Percentiles rank a stretch among this genome's conserved stretches.
Conservation (phyloP, 2,113 vertebrate species). For the Arvicanthis niloticus region DNA sequence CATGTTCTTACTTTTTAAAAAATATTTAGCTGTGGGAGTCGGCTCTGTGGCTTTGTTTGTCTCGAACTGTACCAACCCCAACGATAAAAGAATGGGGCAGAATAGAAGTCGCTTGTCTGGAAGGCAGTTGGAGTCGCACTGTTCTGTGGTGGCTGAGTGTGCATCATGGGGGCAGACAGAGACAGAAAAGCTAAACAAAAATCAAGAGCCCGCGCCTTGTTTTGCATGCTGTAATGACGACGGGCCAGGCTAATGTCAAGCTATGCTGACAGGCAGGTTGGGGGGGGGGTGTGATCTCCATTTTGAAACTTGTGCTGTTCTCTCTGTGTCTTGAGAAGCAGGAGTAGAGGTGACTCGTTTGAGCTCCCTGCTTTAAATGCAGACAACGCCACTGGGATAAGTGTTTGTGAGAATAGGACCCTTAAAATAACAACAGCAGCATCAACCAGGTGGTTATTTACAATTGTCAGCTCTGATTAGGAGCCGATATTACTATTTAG, state of each 20-base stretch:
- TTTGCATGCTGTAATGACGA: fast-evolving
- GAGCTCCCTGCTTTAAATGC: background rate
- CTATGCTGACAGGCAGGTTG: background rate
- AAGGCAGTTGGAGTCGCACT: slow-evolving; percentile 67
- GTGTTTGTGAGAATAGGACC: background rate
- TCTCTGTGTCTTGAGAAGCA: background rate
- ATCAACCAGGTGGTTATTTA: slow-evolving; percentile 11
- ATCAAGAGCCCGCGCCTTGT: background rate
- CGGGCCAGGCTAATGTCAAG: fast-evolving
- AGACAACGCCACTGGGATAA: fast-evolving
- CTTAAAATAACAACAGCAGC: background rate
- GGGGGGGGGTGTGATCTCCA: background rate
- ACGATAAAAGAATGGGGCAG: slow-evolving; percentile 32
- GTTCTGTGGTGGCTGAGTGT: slow-evolving; percentile 43
- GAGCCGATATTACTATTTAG: slow-evolving; percentile 40
- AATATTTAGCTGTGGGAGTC: slow-evolving; percentile 71
- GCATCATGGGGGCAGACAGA: background rate
- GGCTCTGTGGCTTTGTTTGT: slow-evolving; percentile 63
- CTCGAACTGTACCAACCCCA: background rate
- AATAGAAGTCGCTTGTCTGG: slow-evolving; percentile 59
- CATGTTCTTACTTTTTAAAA: slow-evolving; percentile 67
- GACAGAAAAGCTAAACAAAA: background rate
- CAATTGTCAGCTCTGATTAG: slow-evolving; percentile 28
- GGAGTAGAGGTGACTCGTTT: background rate
- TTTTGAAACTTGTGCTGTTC: background rate